Evolutionary conservation across 2,888 invertebrate genomes (phyloP), one percentile per base, ranked within the genome.

Genomic region (Lapara coniferarum): DNA sequence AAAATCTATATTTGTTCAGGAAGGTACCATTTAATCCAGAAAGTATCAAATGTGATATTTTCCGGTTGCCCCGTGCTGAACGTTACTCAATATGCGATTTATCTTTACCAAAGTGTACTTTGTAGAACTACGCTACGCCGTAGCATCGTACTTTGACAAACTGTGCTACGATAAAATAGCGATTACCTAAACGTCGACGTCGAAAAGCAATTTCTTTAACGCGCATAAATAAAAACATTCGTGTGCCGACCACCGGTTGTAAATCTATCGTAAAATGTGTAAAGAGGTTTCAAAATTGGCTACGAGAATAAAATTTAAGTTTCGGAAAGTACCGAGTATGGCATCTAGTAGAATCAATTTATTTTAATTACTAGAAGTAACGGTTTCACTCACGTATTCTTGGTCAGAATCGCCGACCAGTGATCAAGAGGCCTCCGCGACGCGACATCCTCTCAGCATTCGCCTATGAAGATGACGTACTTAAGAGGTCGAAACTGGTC

Each of bases 181-280:
- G 16, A 53, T 66, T 44, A 16, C 6, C 12, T n/a, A n/a, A n/a
- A n/a, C 8, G 44, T 16, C 44, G 16, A 49, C 19, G 12, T 19
- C 46, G 6, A 19, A 46, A 63, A 46, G 49, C 19, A 19, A 63
- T 19, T 46, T 46, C 10, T 12, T 25, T 49, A 46, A 49, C 49
- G 12, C 0, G 7, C 13, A 63, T 13, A 19, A 63, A 19, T 58
- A 49, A 63, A 10, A 63, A 13, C 25, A 10, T 56, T 13, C 56
- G 19, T 19, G 6, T 46, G 46, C 19, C 59, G 16, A 19, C 16
- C 19, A 44, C 46, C n/a, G 46, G 46, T 19, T 46, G 46, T 63
- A 63, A 46, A 63, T 6, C 46, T 5, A 63, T 63, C 46, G 59
- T 63, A 63, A 63, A 59, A 63, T 63, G 46, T 19, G 25, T 12